Percentiles rank a stretch among this genome's conserved stretches.
Evolutionary conservation across 2,888 invertebrate species (phyloP).

Genomic region (Entomobrya proxima): DNA sequence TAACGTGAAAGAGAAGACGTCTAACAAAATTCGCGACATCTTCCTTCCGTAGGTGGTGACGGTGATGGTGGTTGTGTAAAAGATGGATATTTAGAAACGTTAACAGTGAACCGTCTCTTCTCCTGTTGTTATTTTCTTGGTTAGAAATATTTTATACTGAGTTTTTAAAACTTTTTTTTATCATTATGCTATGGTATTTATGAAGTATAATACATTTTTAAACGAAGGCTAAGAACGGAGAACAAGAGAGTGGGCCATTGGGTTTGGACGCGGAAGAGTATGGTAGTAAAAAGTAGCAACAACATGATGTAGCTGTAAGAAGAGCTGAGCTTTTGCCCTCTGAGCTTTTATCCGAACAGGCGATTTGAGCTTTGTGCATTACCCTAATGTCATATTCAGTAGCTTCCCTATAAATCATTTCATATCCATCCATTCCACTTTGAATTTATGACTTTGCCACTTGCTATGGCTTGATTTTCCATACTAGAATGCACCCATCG

Average conservation of each 20-base stretch:
- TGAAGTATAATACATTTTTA: slow-evolving; percentile 13
- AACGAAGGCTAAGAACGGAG: neutral
- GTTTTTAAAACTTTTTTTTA: neutral
- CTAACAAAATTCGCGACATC: neutral
- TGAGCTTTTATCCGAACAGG: slow-evolving; percentile 59
- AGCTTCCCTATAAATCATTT: slow-evolving; percentile 65
- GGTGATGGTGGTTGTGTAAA: neutral
- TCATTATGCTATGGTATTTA: slow-evolving; percentile 6
- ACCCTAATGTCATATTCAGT: slow-evolving; percentile 67
- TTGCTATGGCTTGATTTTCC: slow-evolving; percentile 43
- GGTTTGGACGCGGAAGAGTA: slow-evolving; percentile 3
- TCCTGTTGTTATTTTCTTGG: neutral
- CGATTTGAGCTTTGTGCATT: slow-evolving; percentile 64
- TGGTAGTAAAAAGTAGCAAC: slow-evolving; percentile 7
- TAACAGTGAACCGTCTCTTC: neutral
- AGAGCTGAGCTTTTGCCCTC: slow-evolving; percentile 60
- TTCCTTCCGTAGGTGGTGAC: neutral
- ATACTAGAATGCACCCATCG: slow-evolving; percentile 42
- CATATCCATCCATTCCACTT: slow-evolving; percentile 62
- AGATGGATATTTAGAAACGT: neutral
- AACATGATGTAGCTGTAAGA: slow-evolving; percentile 25
- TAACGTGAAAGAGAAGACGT: neutral
- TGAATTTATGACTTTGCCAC: slow-evolving; percentile 66
- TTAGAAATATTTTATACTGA: neutral
- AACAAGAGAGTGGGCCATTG: neutral